Evolutionary conservation across 2,797 vertebrate genomes (phyloP).

Genomic region (Sparus aurata): DNA sequence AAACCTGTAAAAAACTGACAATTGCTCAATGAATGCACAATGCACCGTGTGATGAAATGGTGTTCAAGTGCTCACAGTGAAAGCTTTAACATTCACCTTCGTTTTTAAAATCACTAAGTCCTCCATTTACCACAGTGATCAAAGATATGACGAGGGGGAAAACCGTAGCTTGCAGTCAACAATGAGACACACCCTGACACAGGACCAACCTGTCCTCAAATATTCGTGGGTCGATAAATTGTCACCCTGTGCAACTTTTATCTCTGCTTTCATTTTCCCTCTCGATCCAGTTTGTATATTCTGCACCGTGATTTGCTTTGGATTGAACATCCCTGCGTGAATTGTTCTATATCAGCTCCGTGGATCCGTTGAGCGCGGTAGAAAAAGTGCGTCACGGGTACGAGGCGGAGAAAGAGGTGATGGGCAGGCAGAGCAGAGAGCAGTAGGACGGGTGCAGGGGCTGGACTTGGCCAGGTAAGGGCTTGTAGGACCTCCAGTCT

Average conservation of each 20-base stretch:
- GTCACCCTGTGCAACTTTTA: background rate
- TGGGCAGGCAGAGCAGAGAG: constrained; percentile 94
- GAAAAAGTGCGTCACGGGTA: constrained; percentile 75
- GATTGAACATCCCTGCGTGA: background rate
- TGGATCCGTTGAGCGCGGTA: background rate
- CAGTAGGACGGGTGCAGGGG: constrained; percentile 86
- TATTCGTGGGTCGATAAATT: background rate
- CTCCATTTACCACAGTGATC: background rate
- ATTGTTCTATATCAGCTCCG: background rate
- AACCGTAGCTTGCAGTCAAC: background rate
- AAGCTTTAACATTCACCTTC: background rate
- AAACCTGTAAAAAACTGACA: background rate
- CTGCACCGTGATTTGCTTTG: background rate
- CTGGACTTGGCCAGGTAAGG: constrained; percentile 71
- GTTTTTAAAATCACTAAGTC: background rate
- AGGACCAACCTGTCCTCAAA: constrained; percentile 18
- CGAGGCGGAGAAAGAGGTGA: constrained; percentile 92
- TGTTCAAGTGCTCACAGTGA: background rate
- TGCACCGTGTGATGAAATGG: background rate
- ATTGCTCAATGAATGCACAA: background rate
- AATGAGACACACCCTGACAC: background rate
- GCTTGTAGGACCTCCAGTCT: constrained; percentile 78
- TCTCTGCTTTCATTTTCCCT: background rate
- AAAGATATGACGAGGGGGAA: background rate
- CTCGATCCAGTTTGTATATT: background rate